These are phyloP conservation scores for Protomyctophum bolini DNA, from an alignment of 2,113 vertebrate species.

Conservation along the genomic window DNA sequence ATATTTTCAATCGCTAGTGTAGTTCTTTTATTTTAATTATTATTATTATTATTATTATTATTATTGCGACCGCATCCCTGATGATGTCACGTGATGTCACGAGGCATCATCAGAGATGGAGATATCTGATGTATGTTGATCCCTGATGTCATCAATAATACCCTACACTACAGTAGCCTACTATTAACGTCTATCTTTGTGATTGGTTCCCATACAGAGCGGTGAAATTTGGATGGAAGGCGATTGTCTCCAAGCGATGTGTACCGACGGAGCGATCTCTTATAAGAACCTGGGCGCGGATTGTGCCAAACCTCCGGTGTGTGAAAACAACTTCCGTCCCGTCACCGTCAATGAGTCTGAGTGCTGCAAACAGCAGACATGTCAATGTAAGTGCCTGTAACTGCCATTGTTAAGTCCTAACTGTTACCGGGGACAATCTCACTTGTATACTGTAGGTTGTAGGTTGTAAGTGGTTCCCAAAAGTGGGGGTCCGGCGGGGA, in stretches of 20 bases:
- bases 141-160: too few species aligned
- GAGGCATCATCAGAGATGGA: too few species aligned
- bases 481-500: too few species aligned
- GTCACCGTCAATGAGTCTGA: slow-evolving; percentile 73
- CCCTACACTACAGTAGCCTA: too few species aligned
- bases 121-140: too few species aligned
- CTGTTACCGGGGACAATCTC: neutral
- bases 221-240: slow-evolving; percentile 77
- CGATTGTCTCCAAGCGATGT: slow-evolving; percentile 76
- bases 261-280: slow-evolving; percentile 68
- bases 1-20: too few species aligned
- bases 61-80: too few species aligned
- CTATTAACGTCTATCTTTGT: neutral
- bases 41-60: too few species aligned
- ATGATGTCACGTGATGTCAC: too few species aligned
- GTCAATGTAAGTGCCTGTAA: slow-evolving; percentile 84
- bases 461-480: too few species aligned
- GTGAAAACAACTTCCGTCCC: slow-evolving; percentile 81
- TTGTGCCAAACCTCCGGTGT: slow-evolving; percentile 57
- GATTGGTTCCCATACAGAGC: slow-evolving; percentile 58
- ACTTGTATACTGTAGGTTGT: neutral
- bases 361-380: slow-evolving; percentile 84
- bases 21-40: too few species aligned
- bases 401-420: neutral
- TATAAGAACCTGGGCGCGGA: slow-evolving; percentile 31